Evolutionary conservation across 2,888 invertebrate genomes (phyloP).

Genomic region (Tiliacea citrago): DNA sequence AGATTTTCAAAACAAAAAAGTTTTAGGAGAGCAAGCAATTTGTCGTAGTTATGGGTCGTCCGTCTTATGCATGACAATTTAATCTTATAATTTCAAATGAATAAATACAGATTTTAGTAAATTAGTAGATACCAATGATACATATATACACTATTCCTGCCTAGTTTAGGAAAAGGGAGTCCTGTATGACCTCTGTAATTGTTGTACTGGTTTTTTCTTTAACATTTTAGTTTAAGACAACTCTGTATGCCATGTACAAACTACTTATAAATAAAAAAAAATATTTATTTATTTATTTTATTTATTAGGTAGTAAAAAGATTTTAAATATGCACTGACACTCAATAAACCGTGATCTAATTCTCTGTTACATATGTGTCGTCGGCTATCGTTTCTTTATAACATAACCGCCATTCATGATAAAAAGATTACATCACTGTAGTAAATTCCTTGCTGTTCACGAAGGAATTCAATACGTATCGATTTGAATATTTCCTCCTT

Average conservation of each 20-base stretch:
- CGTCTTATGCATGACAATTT: neutral
- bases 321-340: neutral
- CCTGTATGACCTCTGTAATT: too few species aligned
- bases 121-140: neutral
- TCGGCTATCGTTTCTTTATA: slow-evolving; percentile 29
- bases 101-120: neutral
- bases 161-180: too few species aligned
- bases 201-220: too few species aligned
- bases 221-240: too few species aligned
- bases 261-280: too few species aligned
- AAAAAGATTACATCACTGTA: slow-evolving; percentile 44
- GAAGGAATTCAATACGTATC: slow-evolving; percentile 20
- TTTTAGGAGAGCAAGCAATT: neutral
- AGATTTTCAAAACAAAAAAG: neutral
- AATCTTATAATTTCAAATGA: neutral
- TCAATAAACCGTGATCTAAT: slow-evolving; percentile 67
- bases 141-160: neutral
- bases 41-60: neutral
- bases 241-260: too few species aligned
- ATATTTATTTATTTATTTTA: too few species aligned
- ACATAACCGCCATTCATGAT: slow-evolving; percentile 36
- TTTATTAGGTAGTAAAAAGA: neutral
- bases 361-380: slow-evolving; percentile 65
- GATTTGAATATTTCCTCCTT: slow-evolving; percentile 52
- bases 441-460: slow-evolving; percentile 9